Evolutionary conservation across 2,888 invertebrate species (phyloP), one percentile per base, ranked within the genome.

Genomic region (Dolomedes plantarius): DNA sequence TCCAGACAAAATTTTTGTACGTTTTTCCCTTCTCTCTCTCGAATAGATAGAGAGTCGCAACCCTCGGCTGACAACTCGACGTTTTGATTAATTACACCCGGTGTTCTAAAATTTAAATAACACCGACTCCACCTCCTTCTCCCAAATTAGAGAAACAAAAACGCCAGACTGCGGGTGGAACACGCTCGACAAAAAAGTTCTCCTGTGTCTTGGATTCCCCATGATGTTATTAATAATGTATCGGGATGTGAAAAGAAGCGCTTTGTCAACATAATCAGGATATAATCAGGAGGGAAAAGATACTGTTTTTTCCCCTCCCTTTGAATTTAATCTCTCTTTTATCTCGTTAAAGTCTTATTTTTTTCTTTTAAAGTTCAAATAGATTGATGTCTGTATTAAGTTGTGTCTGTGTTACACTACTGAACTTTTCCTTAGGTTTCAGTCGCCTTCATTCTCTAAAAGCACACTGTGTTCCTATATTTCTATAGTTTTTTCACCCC

Each of bases 61-160:
- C 19, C 1, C 23, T 56, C 5, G 16, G 46, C 23, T 56, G 56
- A 56, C 56, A 56, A 23, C 56, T 56, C 56, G 56, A 56, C 56
- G 56, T 56, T 56, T 56, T 56, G 56, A 56, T 56, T 56, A 56
- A 56, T 56, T 56, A 56, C 23, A 56, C 56, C 56, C 23, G 23
- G 56, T 56, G 56, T 56, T 56, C 56, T 56, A 56, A 56, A 56
- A 56, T 56, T 56, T 56, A 23, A 56, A 56, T 56, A 56, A 56
- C 56, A 23, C 56, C 23, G 23, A 2, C 56, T 23, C 11, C 56
- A 2, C 23, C 19, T 46, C 56, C 56, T 23, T 6, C 56, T 56
- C 23, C 56, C 23, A 16, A 19, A 56, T 2, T 56, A n/a, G 5
- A 56, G 56, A 19, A 56, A 56, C 23, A 19, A 56, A 56, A 56